Base-by-base conservation (phyloP, 2,888 invertebrate species). In the Callimorpha dominula region DNA sequence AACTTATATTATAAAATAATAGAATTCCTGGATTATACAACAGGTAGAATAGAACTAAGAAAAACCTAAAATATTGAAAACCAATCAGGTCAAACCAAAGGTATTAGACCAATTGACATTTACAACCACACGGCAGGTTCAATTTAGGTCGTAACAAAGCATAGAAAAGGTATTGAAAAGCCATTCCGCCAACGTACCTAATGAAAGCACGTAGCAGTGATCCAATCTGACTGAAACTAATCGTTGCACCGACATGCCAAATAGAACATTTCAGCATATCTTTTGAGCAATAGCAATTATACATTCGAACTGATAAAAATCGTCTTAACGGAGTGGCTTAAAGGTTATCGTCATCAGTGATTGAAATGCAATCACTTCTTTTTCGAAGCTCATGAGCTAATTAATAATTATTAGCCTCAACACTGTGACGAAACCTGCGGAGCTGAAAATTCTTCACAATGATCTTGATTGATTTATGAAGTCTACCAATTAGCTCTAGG, bases 161-260 rank as follows among this genome's bases (percentile, higher is more conserved):
- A 76, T 81, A 71, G 78, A 73, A 70, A 72, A 81, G 72, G 72
- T 78, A 83, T 76, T 75, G 83, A 77, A 75, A 63, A 70, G 71
- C 81, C 70, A 78, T 78, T 69, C 52, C 65, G 20, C 50, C 46
- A 14, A 67, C 46, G 68, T 66, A 78, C 49, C 68, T 78, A 83
- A 81, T 83, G 81, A 78, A 81, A 83, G 78, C 83, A 81, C 81
- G 81, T 81, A 81, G 70, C 43, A 63, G 60, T 52, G 17, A 57
- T 67, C 71, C 67, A 72, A 71, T 76, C 68, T 42, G n/a, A 17
- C 62, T 66, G 68, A 72, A 81, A 78, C 81, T 77, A 78, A 81
- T 83, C 72, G 71, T 74, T 52, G 69, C 57, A 8, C 50, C 68
- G 52, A 82, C 77, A 74, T 77, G 74, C 64, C 54, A 72, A 72